Evolutionary conservation across 2,888 invertebrate species (phyloP).

Genomic region (Lepas anatifera): DNA sequence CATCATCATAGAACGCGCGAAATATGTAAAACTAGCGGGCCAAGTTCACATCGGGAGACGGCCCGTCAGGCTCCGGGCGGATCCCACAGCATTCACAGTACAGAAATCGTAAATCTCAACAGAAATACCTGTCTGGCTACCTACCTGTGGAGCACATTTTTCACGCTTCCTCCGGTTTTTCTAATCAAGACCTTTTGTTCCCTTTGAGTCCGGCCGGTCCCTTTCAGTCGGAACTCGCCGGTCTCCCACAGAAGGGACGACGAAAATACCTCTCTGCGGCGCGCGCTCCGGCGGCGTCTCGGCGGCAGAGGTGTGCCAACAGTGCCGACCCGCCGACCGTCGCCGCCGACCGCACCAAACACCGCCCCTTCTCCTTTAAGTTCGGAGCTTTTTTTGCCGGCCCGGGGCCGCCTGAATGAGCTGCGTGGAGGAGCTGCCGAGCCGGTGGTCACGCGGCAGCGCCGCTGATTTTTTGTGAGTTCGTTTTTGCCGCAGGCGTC

Average conservation of each 20-base stretch:
- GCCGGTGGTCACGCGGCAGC: neutral
- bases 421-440: too few relatives aligned
- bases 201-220: neutral
- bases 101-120: neutral
- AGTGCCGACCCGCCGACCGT: neutral
- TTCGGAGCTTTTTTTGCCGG: neutral
- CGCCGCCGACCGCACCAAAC: neutral
- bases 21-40: neutral
- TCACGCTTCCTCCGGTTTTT: neutral
- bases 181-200: neutral
- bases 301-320: neutral
- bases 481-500: neutral
- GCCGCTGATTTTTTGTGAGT: neutral
- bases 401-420: neutral
- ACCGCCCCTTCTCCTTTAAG: neutral
- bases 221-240: neutral
- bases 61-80: too few relatives aligned
- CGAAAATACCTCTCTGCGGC: neutral
- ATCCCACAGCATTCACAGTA: too few relatives aligned
- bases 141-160: neutral
- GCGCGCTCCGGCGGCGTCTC: neutral
- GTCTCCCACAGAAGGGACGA: neutral
- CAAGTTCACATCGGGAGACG: neutral
- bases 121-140: conserved; percentile 6
- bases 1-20: neutral